Conservation (phyloP, 2,113 vertebrate species). For the Cheirogaleus medius region DNA sequence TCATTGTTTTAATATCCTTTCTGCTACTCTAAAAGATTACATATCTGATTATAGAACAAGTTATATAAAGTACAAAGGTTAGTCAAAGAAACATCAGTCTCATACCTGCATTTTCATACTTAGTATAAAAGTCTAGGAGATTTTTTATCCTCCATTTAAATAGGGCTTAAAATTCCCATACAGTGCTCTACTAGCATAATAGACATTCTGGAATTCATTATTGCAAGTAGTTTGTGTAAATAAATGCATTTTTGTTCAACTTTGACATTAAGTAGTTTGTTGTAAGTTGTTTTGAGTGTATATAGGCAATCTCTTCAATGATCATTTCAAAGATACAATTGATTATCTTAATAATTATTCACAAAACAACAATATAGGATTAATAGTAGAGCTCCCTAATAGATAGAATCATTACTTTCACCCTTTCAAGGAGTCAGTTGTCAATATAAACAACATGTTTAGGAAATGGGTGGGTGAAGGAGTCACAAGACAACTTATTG, state of each 20-base stretch:
- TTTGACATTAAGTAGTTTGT: not conserved
- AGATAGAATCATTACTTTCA: not conserved
- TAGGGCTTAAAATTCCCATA: not conserved
- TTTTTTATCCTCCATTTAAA: not conserved
- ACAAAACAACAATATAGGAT: not conserved
- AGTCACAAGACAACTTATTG: not conserved
- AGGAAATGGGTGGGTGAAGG: not conserved
- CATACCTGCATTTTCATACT: conserved; percentile 4
- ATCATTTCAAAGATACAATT: not conserved
- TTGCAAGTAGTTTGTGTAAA: not conserved
- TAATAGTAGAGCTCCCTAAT: not conserved
- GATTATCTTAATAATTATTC: not conserved
- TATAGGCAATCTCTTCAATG: not conserved
- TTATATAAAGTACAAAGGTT: conserved; percentile 54
- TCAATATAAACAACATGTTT: not conserved
- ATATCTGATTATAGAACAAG: conserved; percentile 55
- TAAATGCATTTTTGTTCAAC: not conserved
- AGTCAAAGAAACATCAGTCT: conserved; percentile 21
- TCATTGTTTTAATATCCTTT: conserved; percentile 69
- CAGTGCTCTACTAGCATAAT: not conserved
- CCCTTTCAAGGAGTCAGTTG: not conserved
- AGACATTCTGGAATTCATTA: not conserved
- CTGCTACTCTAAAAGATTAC: conserved; percentile 54
- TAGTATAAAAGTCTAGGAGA: not conserved
- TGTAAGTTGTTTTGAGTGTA: not conserved